Percentiles rank a stretch among this genome's conserved stretches.
Conservation (phyloP, 2,797 vertebrate genomes). For the Eurystomus glaucurus region DNA sequence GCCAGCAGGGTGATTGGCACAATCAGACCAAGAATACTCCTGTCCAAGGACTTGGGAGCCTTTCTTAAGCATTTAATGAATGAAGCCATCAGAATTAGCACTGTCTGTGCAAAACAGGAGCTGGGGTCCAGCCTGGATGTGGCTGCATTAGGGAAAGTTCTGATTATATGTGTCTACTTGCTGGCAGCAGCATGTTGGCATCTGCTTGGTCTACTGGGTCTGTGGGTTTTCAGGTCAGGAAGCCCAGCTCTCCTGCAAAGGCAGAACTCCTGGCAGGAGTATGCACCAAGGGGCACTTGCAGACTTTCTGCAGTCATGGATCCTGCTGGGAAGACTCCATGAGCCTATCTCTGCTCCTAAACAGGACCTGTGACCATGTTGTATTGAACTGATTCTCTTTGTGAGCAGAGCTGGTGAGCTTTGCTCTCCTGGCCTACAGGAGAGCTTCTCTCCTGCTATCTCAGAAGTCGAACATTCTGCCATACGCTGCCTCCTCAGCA, state of each 20-base stretch:
- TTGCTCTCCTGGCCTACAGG: background rate
- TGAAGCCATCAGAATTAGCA: slow-evolving; percentile 69
- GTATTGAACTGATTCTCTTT: background rate
- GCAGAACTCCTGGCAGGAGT: background rate
- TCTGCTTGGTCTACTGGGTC: background rate
- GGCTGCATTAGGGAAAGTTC: background rate
- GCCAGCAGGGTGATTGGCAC: slow-evolving; percentile 71
- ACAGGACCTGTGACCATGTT: background rate
- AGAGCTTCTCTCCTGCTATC: background rate
- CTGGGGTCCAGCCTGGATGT: background rate
- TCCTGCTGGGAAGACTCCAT: background rate
- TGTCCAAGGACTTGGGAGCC: background rate
- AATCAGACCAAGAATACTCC: slow-evolving; percentile 27
- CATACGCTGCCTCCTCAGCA: background rate
- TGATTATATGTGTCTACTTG: background rate
- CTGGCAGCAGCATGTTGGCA: background rate
- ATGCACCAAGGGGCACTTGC: background rate
- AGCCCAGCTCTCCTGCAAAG: background rate
- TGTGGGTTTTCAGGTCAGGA: background rate
- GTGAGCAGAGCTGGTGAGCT: background rate
- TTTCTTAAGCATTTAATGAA: slow-evolving; percentile 56
- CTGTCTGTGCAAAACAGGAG: background rate
- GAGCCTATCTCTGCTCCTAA: background rate
- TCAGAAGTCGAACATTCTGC: background rate
- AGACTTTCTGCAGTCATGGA: background rate